Percentiles rank a stretch among this genome's conserved stretches.
These are phyloP conservation scores for Mesoclemmys tuberculata DNA, from an alignment of 2,113 vertebrate species.

Conservation along the genomic window DNA sequence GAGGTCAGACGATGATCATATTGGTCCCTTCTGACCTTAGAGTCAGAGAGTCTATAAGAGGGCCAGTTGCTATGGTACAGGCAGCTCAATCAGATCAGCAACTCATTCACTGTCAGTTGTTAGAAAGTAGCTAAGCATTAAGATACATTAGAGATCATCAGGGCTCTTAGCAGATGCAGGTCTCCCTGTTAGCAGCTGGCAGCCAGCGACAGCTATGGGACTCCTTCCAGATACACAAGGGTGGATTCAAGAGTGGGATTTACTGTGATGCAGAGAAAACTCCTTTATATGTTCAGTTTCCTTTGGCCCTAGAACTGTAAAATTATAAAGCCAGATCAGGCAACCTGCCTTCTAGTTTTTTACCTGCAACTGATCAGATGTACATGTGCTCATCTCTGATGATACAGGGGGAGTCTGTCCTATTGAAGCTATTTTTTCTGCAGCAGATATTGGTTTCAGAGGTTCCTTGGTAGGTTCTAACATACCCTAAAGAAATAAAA, in stretches of 20 bases:
- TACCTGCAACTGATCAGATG: constrained; percentile 90
- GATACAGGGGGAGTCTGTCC: constrained; percentile 84
- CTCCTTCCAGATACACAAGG: constrained; percentile 28
- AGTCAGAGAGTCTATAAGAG: background rate
- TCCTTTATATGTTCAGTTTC: background rate
- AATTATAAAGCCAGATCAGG: background rate
- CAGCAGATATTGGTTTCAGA: constrained; percentile 86
- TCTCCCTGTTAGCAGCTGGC: background rate
- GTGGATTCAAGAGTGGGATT: constrained; percentile 42
- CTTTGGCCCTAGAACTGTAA: background rate
- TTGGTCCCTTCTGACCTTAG: no score
- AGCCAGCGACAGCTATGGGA: background rate
- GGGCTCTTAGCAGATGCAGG: constrained; percentile 9
- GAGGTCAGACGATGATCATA: no score
- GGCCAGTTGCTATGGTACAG: background rate
- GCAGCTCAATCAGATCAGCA: background rate
- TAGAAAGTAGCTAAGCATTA: background rate
- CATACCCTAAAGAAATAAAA: constrained; percentile 84
- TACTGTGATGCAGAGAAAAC: background rate
- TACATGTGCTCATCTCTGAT: constrained; percentile 81
- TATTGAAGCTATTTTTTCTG: constrained; percentile 90
- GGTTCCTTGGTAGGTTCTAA: constrained; percentile 95
- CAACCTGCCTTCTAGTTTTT: constrained; percentile 22
- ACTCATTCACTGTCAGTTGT: background rate
- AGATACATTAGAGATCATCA: background rate